Conservation (phyloP, 2,113 vertebrate genomes). For the Bufo gargarizans region DNA sequence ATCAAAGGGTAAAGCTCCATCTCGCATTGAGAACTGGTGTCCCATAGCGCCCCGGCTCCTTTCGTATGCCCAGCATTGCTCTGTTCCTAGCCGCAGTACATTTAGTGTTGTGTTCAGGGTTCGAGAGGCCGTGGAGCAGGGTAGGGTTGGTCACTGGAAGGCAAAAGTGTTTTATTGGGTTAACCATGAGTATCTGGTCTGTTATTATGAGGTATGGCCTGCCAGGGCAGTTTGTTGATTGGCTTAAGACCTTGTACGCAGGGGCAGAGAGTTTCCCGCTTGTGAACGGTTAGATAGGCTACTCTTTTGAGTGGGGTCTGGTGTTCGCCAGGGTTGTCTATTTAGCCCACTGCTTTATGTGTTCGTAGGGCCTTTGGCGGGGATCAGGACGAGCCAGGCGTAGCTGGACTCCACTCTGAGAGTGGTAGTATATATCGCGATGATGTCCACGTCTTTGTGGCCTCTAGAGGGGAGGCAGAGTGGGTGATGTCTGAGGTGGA, state of each 20-base stretch:
- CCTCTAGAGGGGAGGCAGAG: too few relatives aligned
- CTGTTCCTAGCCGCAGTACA: too few relatives aligned
- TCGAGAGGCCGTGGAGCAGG: neutral
- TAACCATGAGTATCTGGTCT: neutral
- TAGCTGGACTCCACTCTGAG: too few relatives aligned
- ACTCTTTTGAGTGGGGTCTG: neutral
- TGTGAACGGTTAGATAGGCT: neutral
- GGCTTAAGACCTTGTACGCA: too few relatives aligned
- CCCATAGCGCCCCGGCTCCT: neutral
- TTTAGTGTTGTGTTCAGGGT: too few relatives aligned
- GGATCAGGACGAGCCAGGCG: too few relatives aligned
- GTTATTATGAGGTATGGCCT: neutral
- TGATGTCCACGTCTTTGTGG: too few relatives aligned
- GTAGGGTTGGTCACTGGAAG: neutral
- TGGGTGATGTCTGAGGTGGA: too few relatives aligned
- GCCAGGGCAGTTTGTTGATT: too few relatives aligned
- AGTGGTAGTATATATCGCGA: too few relatives aligned
- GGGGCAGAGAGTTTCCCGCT: neutral
- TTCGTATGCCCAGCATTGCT: too few relatives aligned
- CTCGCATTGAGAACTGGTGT: neutral
- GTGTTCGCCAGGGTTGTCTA: neutral
- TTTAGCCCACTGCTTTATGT: neutral
- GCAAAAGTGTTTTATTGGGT: neutral
- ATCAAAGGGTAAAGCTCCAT: neutral
- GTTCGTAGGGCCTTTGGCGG: neutral